Evolutionary conservation across 2,113 vertebrate species (phyloP).

Genomic region (Columba livia): DNA sequence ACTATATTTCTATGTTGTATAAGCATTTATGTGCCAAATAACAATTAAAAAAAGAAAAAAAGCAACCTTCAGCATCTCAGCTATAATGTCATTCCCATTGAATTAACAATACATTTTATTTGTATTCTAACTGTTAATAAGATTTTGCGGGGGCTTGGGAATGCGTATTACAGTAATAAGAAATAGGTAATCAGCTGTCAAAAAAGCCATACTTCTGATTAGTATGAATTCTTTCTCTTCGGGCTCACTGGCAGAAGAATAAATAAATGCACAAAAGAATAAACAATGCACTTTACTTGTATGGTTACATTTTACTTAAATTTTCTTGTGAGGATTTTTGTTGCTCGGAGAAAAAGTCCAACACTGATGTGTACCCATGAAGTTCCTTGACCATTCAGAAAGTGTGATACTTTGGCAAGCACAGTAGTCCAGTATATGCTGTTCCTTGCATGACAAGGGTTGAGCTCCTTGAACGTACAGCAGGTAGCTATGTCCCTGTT

Average conservation of each 20-base stretch:
- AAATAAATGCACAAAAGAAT: neutral
- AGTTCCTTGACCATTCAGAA: neutral
- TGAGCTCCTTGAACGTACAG: neutral
- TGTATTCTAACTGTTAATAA: neutral
- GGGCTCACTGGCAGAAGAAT: neutral
- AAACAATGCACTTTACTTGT: neutral
- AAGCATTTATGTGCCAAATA: neutral
- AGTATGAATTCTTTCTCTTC: neutral
- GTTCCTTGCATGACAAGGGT: neutral
- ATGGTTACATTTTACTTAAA: neutral
- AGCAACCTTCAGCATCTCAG: neutral
- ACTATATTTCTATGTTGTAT: neutral
- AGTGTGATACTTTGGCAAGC: neutral
- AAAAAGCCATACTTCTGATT: neutral
- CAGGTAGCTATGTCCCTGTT: neutral
- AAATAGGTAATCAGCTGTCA: neutral
- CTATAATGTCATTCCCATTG: neutral
- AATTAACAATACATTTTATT: neutral
- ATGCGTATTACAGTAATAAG: neutral
- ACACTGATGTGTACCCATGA: fast-evolving
- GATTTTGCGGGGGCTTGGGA: neutral
- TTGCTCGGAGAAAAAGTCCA: neutral
- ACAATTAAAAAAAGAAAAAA: neutral
- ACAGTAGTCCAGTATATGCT: fast-evolving
- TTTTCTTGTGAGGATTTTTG: neutral